phyloP scores from a whole-genome alignment of 2,797 vertebrate genomes.

The Siniperca scherzeri region DNA sequence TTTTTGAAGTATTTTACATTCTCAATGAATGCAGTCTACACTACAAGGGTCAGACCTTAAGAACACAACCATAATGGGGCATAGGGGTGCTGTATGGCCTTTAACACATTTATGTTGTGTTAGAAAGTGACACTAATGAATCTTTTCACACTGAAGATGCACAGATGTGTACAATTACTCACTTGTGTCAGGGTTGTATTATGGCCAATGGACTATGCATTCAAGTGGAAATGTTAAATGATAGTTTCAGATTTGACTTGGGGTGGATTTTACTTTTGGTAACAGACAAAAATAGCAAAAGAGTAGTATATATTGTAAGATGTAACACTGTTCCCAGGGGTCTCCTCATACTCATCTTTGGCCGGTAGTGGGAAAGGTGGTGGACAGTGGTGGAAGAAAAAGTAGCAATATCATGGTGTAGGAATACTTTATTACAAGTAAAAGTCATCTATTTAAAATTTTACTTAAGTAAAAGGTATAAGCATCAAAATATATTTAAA shows the following conservation, averaged over 20 bases:
- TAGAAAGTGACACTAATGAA: neutral
- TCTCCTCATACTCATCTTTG: neutral
- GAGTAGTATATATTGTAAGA: neutral
- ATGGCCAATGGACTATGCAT: neutral
- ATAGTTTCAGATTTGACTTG: neutral
- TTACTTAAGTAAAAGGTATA: no score
- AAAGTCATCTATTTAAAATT: no score
- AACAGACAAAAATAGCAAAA: neutral
- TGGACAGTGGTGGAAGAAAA: neutral
- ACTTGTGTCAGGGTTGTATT: neutral
- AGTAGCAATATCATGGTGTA: neutral
- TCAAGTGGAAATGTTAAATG: neutral
- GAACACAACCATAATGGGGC: neutral
- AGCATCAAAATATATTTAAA: no score
- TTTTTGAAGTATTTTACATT: neutral
- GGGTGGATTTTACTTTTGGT: neutral
- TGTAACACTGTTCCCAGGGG: neutral
- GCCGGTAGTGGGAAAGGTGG: neutral
- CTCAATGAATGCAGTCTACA: neutral
- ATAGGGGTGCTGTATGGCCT: neutral
- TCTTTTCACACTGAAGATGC: neutral
- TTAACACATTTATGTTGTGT: neutral
- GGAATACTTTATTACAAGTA: neutral
- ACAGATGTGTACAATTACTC: neutral
- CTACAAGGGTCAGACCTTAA: neutral